These are phyloP conservation scores for Trissolcus japonicus DNA, from an alignment of 2,888 invertebrate species.

Conservation along the genomic window DNA sequence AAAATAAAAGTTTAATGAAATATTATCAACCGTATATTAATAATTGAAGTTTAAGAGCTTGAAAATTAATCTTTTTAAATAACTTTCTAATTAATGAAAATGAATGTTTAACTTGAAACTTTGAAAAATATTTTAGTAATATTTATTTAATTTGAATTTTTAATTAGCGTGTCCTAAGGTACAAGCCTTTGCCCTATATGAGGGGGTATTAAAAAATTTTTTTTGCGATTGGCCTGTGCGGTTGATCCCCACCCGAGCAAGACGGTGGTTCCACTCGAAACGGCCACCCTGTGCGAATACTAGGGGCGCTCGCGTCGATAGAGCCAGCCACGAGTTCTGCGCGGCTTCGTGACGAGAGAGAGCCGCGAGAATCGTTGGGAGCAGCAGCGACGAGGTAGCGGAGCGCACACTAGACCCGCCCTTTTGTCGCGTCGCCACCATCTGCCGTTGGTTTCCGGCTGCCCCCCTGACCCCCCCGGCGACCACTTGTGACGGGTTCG, in stretches of 20 bases:
- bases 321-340: conserved; percentile 74
- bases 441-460: conserved; percentile 28
- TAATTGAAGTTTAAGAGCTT: too few species aligned
- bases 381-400: conserved; percentile 38
- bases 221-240: too few species aligned
- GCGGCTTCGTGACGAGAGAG: conserved; percentile 62
- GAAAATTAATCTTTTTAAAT: too few species aligned
- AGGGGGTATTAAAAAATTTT: too few species aligned
- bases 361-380: conserved; percentile 44
- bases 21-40: too few species aligned
- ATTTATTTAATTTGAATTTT: too few species aligned
- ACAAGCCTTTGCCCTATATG: too few species aligned
- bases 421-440: conserved; percentile 46
- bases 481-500: conserved; percentile 43
- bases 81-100: too few species aligned
- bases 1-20: too few species aligned
- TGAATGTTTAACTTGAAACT: too few species aligned
- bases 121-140: too few species aligned
- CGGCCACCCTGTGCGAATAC: conserved; percentile 55
- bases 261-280: conserved; percentile 37
- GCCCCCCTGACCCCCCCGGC: conserved; percentile 7
- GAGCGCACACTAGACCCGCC: conserved; percentile 50
- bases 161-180: too few species aligned
- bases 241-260: conserved; percentile 18
- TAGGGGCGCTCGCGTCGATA: conserved; percentile 76